phyloP scores from a whole-genome alignment of 1,140 invertebrate genomes.

The Drosophila saltans region DNA sequence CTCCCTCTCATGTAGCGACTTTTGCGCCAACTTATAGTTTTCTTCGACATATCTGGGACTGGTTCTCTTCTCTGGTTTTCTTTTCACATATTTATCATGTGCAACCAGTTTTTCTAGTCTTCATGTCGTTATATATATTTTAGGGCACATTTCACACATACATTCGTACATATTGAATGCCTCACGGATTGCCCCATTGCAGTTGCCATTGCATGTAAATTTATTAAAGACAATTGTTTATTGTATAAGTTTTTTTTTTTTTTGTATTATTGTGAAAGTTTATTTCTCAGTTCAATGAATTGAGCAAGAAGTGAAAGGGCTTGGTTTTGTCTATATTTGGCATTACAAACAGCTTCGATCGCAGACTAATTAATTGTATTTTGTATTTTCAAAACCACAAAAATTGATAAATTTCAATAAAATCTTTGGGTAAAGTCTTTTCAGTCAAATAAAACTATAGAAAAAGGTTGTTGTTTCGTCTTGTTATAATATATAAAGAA shows the following conservation, averaged over 20 bases:
- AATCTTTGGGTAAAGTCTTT: no score
- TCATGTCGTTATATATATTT: neutral
- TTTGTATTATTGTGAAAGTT: constrained; percentile 18
- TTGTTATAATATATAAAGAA: no score
- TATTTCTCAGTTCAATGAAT: constrained; percentile 7
- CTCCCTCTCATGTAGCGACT: neutral
- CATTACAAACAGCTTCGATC: neutral
- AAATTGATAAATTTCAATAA: neutral
- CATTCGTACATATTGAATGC: neutral
- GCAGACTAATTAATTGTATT: neutral
- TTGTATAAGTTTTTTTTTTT: neutral
- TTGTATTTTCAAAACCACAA: neutral
- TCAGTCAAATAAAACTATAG: no score
- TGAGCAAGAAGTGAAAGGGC: constrained; percentile 20
- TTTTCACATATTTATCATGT: constrained; percentile 11
- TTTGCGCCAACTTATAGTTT: constrained; percentile 19
- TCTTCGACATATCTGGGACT: constrained; percentile 8
- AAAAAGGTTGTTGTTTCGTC: no score
- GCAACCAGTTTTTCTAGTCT: constrained; percentile 14
- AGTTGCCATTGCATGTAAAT: constrained; percentile 19
- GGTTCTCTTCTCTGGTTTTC: constrained; percentile 6
- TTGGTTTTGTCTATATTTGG: neutral
- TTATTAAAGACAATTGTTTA: constrained; percentile 18
- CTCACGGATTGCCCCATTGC: constrained; percentile 3
- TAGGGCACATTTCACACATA: neutral